Conservation (phyloP, 2,888 invertebrate species). For the Bhutanitis thaidina region DNA sequence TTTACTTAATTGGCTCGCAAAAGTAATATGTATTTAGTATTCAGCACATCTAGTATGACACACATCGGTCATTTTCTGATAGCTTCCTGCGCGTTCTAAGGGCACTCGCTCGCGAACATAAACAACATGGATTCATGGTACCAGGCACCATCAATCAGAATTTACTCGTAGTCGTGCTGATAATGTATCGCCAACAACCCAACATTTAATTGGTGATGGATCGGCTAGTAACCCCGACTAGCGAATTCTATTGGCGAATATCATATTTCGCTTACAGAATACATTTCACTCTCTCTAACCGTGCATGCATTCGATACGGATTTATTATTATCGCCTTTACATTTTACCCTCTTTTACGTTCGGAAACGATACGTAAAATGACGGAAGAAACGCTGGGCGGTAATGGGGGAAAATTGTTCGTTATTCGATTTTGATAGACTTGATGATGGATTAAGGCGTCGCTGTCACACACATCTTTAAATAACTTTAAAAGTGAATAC, state of each 20-base stretch:
- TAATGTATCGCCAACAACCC: slow-evolving; percentile 71
- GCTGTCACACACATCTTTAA: slow-evolving; percentile 40
- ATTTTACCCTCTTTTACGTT: slow-evolving; percentile 68
- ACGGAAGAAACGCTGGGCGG: slow-evolving; percentile 76
- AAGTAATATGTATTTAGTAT: not conserved
- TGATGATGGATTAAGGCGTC: slow-evolving; percentile 67
- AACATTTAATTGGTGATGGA: slow-evolving; percentile 77
- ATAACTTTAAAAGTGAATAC: not conserved
- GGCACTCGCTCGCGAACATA: slow-evolving; percentile 43
- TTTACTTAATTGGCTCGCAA: too few relatives aligned
- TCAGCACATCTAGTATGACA: not conserved
- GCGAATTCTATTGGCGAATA: slow-evolving; percentile 54
- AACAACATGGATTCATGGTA: slow-evolving; percentile 50
- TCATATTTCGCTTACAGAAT: slow-evolving; percentile 48
- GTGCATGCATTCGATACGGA: slow-evolving; percentile 72
- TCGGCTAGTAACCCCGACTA: slow-evolving; percentile 43
- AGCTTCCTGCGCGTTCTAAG: slow-evolving; percentile 48
- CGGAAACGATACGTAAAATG: slow-evolving; percentile 78
- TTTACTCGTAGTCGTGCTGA: slow-evolving; percentile 58
- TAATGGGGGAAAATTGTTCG: slow-evolving; percentile 77
- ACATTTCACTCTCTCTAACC: slow-evolving; percentile 56
- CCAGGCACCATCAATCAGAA: slow-evolving; percentile 67
- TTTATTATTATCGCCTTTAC: slow-evolving; percentile 75
- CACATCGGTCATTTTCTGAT: slow-evolving; percentile 60
- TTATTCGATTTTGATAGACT: slow-evolving; percentile 79